Percentiles rank a stretch among this genome's conserved stretches.
These are phyloP conservation scores for Caenorhabditis latens DNA, from an alignment of 1,140 invertebrate species.

Conservation along the genomic window DNA sequence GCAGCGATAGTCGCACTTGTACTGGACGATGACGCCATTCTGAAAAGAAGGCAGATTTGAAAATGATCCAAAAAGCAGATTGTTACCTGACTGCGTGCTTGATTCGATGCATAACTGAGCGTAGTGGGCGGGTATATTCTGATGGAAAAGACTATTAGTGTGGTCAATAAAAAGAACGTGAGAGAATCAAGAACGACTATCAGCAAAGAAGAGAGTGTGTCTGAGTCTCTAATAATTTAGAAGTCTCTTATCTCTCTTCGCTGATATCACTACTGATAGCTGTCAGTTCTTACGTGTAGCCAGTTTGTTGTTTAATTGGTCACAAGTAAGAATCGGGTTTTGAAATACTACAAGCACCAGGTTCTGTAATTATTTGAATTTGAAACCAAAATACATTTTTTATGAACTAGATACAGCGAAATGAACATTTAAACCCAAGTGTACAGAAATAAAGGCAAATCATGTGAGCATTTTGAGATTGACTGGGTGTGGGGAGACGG, in stretches of 20 bases:
- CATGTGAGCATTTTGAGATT: constrained; percentile 20
- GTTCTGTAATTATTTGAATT: background rate
- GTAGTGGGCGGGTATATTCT: background rate
- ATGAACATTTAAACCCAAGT: constrained; percentile 13
- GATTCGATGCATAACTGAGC: constrained; percentile 36
- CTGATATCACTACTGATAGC: background rate
- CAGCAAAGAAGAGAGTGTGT: background rate
- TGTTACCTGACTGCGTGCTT: constrained; percentile 31
- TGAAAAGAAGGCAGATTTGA: constrained; percentile 36
- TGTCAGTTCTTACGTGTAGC: constrained; percentile 16
- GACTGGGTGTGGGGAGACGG: background rate
- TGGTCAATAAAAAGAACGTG: background rate
- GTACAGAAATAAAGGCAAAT: constrained; percentile 48
- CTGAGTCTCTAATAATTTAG: background rate
- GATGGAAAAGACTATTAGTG: background rate
- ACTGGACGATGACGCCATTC: constrained; percentile 57
- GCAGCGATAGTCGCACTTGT: constrained; percentile 20
- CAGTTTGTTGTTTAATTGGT: background rate
- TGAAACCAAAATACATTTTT: background rate
- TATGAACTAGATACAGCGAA: background rate
- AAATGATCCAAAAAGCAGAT: background rate
- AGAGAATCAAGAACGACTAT: constrained; percentile 23
- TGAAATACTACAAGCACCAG: background rate
- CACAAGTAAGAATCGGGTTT: background rate
- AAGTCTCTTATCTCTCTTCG: background rate